Conservation (phyloP, 2,888 invertebrate genomes). For the Rhopalosiphum nymphaeae region DNA sequence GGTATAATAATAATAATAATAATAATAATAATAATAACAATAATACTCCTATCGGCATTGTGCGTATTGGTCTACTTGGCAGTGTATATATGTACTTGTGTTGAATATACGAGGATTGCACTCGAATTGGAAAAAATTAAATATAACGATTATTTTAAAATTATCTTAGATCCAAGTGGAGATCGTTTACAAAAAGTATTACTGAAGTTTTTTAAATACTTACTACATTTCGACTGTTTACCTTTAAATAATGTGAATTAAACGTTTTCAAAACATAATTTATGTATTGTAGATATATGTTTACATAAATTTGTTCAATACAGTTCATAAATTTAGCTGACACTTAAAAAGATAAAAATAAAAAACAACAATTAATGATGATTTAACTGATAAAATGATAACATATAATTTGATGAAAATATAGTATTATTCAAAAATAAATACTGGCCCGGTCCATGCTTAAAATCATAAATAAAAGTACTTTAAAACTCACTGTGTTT, state of each 20-base stretch:
- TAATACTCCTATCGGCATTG: not conserved
- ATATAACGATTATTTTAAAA: no score
- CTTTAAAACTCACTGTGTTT: not conserved
- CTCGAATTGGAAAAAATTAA: not conserved
- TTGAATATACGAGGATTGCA: not conserved
- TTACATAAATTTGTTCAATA: not conserved
- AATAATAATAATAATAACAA: not conserved
- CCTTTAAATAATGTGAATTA: not conserved
- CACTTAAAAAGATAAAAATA: not conserved
- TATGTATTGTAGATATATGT: not conserved
- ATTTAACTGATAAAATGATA: not conserved
- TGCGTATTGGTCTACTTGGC: not conserved
- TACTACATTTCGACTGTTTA: no score
- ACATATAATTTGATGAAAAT: no score
- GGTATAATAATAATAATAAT: not conserved
- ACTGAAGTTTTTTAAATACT: not conserved
- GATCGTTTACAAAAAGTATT: not conserved
- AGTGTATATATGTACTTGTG: not conserved
- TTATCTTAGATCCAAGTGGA: no score
- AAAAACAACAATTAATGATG: not conserved
- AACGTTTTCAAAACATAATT: not conserved
- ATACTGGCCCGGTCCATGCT: no score
- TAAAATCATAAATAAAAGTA: no score
- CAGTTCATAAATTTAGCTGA: not conserved
- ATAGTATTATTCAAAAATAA: not conserved